Percentiles rank a stretch among this genome's conserved stretches.
phyloP scores from a whole-genome alignment of 2,113 vertebrate genomes.

The Sprattus sprattus region DNA sequence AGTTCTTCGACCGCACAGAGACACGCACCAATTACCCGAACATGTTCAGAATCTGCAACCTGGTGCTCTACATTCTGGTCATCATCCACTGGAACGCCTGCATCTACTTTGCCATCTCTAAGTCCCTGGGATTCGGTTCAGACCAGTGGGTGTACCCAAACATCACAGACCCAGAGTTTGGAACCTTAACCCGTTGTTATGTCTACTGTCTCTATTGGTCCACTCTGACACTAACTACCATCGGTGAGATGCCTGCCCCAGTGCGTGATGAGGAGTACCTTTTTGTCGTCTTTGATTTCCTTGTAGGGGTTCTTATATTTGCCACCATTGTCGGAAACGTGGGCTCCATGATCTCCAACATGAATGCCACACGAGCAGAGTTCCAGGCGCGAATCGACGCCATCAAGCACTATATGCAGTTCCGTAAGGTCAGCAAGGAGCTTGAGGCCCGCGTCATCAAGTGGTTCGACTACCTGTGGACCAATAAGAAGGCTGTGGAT shows the following conservation, averaged over 20 bases:
- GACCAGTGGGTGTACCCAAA: slow-evolving; percentile 97
- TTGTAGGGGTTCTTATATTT: slow-evolving; percentile 94
- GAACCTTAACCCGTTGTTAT: slow-evolving; percentile 80
- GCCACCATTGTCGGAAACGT: slow-evolving; percentile 97
- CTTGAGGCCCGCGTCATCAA: slow-evolving; percentile 91
- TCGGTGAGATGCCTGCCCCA: slow-evolving; percentile 91
- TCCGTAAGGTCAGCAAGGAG: slow-evolving; percentile 90
- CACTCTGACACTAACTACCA: slow-evolving; percentile 92
- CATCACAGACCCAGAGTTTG: slow-evolving; percentile 82
- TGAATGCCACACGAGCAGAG: slow-evolving; percentile 88
- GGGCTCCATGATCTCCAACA: slow-evolving; percentile 96
- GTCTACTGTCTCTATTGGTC: slow-evolving; percentile 97
- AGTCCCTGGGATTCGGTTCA: slow-evolving; percentile 87
- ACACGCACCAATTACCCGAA: slow-evolving; percentile 91
- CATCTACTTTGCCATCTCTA: slow-evolving; percentile 93
- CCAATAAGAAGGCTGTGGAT: slow-evolving; percentile 89
- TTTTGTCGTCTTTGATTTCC: slow-evolving; percentile 95
- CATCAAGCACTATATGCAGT: slow-evolving; percentile 97
- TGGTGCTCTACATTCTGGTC: slow-evolving; percentile 90
- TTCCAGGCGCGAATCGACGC: slow-evolving; percentile 90
- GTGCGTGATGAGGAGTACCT: slow-evolving; percentile 90
- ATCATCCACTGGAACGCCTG: slow-evolving; percentile 99
- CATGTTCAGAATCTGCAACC: slow-evolving; percentile 86
- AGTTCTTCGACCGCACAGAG: slow-evolving; percentile 91
- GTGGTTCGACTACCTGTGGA: slow-evolving; percentile 98